phyloP scores from a whole-genome alignment of 2,888 invertebrate genomes.

The Caradrina clavipalpis region DNA sequence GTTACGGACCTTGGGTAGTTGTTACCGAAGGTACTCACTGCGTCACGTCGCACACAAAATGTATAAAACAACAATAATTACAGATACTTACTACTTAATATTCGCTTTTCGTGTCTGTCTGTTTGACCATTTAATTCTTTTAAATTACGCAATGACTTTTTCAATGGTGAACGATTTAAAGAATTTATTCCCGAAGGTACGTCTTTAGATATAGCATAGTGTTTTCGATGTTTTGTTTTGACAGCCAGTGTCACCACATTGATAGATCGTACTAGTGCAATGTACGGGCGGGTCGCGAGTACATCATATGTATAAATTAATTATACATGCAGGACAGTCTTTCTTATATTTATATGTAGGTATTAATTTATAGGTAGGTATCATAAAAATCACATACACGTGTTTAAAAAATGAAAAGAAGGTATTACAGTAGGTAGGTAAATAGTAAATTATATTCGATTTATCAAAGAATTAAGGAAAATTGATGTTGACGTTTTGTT shows the following conservation, averaged over 20 bases:
- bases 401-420: not conserved
- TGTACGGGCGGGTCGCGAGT: too few species aligned
- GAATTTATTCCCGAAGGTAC: too few species aligned
- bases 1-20: slow-evolving; percentile 6
- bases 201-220: too few species aligned
- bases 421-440: not conserved
- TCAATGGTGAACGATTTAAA: too few species aligned
- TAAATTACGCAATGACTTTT: too few species aligned
- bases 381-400: not conserved
- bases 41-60: slow-evolving; percentile 1
- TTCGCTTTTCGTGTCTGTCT: too few species aligned
- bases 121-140: too few species aligned
- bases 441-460: slow-evolving; percentile 14
- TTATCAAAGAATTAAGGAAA: slow-evolving; percentile 14
- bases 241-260: too few species aligned
- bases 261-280: too few species aligned
- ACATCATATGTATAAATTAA: not conserved
- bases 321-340: not conserved
- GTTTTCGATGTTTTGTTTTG: too few species aligned
- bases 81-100: too few species aligned
- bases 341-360: not conserved
- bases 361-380: not conserved
- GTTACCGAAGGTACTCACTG: not conserved
- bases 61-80: too few species aligned
- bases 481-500: not conserved